Conservation (phyloP, 2,797 vertebrate genomes). For the Sebastes glaucus region DNA sequence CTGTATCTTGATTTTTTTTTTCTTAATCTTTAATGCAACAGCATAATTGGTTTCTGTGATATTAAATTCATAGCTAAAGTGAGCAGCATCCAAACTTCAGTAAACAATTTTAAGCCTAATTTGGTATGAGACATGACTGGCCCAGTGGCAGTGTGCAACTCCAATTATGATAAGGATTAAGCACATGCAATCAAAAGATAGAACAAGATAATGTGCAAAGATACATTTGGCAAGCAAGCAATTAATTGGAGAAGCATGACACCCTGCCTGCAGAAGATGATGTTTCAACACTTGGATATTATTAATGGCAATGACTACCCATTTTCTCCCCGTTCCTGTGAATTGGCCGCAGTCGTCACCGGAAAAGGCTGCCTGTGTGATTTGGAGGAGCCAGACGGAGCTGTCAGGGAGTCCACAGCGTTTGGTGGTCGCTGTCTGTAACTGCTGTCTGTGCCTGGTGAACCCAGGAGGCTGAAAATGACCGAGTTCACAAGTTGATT, state of each 20-base stretch:
- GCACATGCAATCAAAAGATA: conserved; percentile 87
- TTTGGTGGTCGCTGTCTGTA: conserved; percentile 77
- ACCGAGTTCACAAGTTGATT: conserved; percentile 84
- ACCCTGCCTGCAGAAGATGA: conserved; percentile 79
- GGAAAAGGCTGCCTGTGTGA: conserved; percentile 55
- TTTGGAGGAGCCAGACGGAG: conserved; percentile 77
- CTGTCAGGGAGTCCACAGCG: conserved; percentile 77
- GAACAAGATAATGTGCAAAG: conserved; percentile 87
- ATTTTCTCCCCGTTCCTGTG: conserved; percentile 58
- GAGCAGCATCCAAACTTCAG: conserved; percentile 77
- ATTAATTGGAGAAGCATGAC: conserved; percentile 86
- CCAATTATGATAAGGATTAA: conserved; percentile 89
- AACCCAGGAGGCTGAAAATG: conserved; percentile 82
- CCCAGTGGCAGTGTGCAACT: conserved; percentile 85
- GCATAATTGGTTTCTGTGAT: conserved; percentile 76
- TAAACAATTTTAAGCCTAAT: conserved; percentile 89
- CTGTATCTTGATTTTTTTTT: conserved; percentile 39
- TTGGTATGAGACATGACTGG: conserved; percentile 84
- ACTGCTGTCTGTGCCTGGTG: conserved; percentile 74
- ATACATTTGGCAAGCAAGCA: conserved; percentile 85
- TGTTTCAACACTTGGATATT: conserved; percentile 79
- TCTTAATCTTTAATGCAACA: conserved; percentile 69
- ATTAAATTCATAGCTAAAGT: conserved; percentile 79
- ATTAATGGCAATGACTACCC: conserved; percentile 75
- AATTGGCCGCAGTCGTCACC: conserved; percentile 52